Base-by-base conservation (phyloP, 2,797 vertebrate genomes). In the Pseudomugil tenellus region DNA sequence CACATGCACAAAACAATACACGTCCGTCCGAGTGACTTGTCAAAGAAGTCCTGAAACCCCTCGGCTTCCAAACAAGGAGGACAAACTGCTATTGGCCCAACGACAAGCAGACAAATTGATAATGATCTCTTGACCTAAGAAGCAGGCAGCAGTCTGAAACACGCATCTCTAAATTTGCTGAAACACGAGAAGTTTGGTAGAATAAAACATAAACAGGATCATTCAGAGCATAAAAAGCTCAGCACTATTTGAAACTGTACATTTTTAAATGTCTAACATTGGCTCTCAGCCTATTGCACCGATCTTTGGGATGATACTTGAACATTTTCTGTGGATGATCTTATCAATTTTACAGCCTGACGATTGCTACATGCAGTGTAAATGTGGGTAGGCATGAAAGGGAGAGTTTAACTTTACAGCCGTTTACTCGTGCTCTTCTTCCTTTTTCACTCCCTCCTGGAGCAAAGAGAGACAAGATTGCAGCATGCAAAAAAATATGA, bases 41-140 rank as follows among this genome's bases (percentile, higher is more conserved):
- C 79, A 76, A 74, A 82, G 74, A 53, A 51, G 59, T 61, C 70
- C 63, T 17, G 54, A 67, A 46, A 63, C 74, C 70, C 65, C 66
- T 74, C 39, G 17, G 31, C 63, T 60, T 31, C 59, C 76, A 64
- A 58, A 81, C 76, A 60, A 69, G 65, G 62, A 73, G 61, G 72
- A 84, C 28, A 5, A 76, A 71, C 72, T 80, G 61, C 83, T 70
- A 77, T 83, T 81, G 77, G 60, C 70, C 72, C 73, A 62, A 26
- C 77, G 73, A 77, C 69, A 71, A 66, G 80, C 68, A 81, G 84
- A 89, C 84, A 83, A 87, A 89, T 85, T 87, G 83, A 71, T 52
- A 14, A 17, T 70, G 90, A 86, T 84, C 87, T 81, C 63, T 67
- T 87, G 86, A 87, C 83, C 87, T 14, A 0, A n/a, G 62, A 76